Percentiles rank a stretch among this genome's conserved stretches.
These are phyloP conservation scores for Alectoris magna DNA, from an alignment of 2,797 vertebrate genomes.

Conservation along the genomic window DNA sequence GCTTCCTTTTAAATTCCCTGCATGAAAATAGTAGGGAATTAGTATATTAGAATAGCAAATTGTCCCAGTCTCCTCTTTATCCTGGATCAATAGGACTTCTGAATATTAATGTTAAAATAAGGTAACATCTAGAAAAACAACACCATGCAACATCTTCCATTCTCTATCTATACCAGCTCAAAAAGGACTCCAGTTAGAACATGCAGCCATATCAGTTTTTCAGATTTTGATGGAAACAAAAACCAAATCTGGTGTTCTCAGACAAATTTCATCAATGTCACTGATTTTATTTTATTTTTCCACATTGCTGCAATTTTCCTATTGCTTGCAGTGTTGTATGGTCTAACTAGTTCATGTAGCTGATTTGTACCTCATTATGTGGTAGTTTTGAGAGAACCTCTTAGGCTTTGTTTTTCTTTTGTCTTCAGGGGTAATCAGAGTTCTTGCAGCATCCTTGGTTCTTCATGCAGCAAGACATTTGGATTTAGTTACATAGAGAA, in stretches of 20 bases:
- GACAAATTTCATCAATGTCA: not conserved
- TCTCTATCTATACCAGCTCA: not conserved
- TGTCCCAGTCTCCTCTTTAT: not conserved
- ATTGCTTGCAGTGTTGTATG: not conserved
- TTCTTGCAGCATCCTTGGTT: constrained; percentile 36
- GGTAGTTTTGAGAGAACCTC: constrained; percentile 1
- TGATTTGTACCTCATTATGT: constrained; percentile 1
- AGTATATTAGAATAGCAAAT: not conserved
- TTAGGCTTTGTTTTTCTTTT: not conserved
- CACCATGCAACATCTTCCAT: not conserved
- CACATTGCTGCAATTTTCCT: not conserved
- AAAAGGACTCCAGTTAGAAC: not conserved
- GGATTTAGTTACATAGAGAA: constrained; percentile 61
- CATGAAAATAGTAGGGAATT: not conserved
- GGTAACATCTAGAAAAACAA: not conserved
- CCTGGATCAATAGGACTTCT: not conserved
- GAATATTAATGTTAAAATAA: not conserved
- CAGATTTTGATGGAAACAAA: not conserved
- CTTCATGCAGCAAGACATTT: constrained; percentile 28
- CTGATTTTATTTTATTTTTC: not conserved
- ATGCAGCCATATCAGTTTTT: not conserved
- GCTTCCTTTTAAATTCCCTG: not conserved
- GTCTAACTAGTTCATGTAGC: constrained; percentile 19
- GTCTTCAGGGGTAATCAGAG: not conserved
- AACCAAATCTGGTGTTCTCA: not conserved